Evolutionary conservation across 2,888 invertebrate species (phyloP), one percentile per base, ranked within the genome.

Genomic region (Lypha dubia): DNA sequence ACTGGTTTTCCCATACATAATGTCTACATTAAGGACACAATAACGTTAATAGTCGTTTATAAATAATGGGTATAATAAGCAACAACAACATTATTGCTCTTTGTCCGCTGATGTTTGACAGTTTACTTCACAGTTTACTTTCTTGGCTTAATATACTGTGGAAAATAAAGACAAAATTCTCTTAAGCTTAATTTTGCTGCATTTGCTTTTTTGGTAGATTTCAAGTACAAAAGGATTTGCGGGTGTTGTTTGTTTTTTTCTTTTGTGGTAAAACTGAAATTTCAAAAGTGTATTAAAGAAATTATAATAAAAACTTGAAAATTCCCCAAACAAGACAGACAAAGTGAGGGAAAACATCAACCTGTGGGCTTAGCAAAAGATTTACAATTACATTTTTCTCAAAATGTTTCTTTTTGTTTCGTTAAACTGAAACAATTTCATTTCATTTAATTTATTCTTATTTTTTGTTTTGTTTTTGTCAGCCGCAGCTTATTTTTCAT

Each of bases 291-390:
- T 32, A 35, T 51, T 17, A 28, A 51, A 28, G 9, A 38, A 65
- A 60, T 49, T 22, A 51, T 51, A 70, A 70, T 51, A 60, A 77
- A 41, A 77, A 24, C 41, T 35, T 17, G 8, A 41, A 65, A 35
- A 65, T n/a, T 24, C n/a, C 22, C 44, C 41, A 49, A 76, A 58
- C 5, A 60, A 38, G n/a, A 32, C 3, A 38, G n/a, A 32, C 3
- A 38, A 24, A 38, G 5, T 22, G n/a, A 60, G 62, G 24, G 24
- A 49, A 38, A 70, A 53, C 46, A 75, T 32, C 51, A 76, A 67
- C 22, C 32, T 60, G 60, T 80, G 80, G 51, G 67, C 60, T 80
- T 41, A 32, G 74, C 65, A 60, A 68, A 67, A 74, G 60, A 60
- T 80, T 74, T 68, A 80, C 22, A 73, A 58, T 58, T 58, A 67